Evolutionary conservation across 1,140 invertebrate genomes (phyloP).

Genomic region (Zaprionus inermis): DNA sequence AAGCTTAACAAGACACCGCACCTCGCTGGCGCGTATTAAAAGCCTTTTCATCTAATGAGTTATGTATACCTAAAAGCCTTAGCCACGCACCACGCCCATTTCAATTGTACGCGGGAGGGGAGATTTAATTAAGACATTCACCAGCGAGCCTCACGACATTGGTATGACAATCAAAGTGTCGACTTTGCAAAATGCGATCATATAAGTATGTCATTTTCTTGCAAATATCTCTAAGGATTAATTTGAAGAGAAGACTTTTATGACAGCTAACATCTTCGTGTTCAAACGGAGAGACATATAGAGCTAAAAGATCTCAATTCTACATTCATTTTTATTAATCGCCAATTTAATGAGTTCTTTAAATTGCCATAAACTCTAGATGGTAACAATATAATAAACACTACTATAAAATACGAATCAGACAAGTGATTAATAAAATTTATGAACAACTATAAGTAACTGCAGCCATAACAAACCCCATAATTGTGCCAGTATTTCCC

Average conservation of each 20-base stretch:
- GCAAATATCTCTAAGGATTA: too few relatives aligned
- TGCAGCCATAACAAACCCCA: background rate
- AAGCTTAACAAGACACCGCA: slow-evolving; percentile 14
- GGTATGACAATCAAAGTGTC: slow-evolving; percentile 38
- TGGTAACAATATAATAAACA: background rate
- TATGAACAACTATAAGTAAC: background rate
- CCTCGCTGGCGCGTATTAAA: slow-evolving; percentile 21
- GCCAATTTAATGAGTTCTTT: background rate
- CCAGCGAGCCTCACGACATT: slow-evolving; percentile 30
- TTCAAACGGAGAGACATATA: too few relatives aligned
- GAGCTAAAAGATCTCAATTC: background rate
- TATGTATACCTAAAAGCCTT: slow-evolving; percentile 8
- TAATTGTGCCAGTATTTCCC: background rate
- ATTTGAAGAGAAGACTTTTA: too few relatives aligned
- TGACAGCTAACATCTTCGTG: too few relatives aligned
- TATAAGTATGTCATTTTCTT: background rate
- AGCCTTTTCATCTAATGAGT: slow-evolving; percentile 40
- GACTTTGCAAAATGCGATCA: background rate
- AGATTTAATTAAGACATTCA: slow-evolving; percentile 36
- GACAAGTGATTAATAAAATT: background rate
- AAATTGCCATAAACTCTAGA: background rate
- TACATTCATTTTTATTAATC: background rate
- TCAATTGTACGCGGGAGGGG: background rate
- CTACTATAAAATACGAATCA: background rate
- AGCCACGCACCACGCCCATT: slow-evolving; percentile 26